phyloP scores from a whole-genome alignment of 1,140 invertebrate genomes.

The Vanessa tameamea region DNA sequence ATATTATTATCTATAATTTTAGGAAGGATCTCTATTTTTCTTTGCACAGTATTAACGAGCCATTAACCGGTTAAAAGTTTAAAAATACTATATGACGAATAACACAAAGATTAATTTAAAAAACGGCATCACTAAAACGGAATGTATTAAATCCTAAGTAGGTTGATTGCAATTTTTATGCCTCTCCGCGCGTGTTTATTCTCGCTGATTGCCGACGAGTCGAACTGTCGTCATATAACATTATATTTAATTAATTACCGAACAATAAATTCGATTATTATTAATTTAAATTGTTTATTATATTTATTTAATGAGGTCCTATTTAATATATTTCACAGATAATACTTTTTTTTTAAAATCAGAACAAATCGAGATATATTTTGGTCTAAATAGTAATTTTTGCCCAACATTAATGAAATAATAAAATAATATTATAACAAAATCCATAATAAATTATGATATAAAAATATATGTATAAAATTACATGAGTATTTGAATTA shows the following conservation, averaged over 20 bases:
- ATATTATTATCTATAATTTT: no score
- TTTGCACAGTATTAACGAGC: no score
- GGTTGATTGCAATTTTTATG: slow-evolving; percentile 33
- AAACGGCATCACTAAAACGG: neutral
- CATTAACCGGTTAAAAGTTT: neutral
- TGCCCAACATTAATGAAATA: no score
- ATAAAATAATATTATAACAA: no score
- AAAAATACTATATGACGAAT: neutral
- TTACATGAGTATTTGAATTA: neutral
- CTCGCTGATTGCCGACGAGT: slow-evolving; percentile 11
- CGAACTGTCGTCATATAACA: slow-evolving; percentile 19
- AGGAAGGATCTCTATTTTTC: neutral
- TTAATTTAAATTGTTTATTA: no score
- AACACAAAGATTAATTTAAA: neutral
- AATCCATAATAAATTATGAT: no score
- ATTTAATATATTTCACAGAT: no score
- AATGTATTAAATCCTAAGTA: slow-evolving; percentile 17
- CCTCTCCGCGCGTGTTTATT: slow-evolving; percentile 20
- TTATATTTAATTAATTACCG: slow-evolving; percentile 15
- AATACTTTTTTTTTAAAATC: no score
- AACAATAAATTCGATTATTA: neutral
- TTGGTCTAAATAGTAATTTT: no score
- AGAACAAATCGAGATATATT: no score
- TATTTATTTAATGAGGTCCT: no score
- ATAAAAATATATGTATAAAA: no score